Base-by-base conservation (phyloP, 53 echinoderm and acorn worm genomes). In the Apostichopus leukothele region DNA sequence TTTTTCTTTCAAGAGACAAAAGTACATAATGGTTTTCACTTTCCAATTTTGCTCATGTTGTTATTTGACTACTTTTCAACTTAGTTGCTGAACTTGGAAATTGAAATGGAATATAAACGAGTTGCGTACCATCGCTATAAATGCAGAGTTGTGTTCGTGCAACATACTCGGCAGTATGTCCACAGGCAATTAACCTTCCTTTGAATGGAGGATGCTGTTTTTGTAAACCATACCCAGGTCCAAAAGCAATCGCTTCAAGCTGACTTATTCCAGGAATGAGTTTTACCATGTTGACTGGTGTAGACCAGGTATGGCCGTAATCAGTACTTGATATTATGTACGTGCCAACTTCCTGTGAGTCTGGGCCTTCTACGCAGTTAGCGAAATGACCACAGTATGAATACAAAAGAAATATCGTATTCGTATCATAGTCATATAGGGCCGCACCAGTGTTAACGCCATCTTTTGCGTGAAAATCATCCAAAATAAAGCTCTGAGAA, bases 201-300 rank as follows among this genome's bases (percentile, higher is more conserved):
- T 93, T 93, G 84, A 91, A 83, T 13, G 93, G 93, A 4, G 55
- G 63, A 13, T 67, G 39, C 26, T 88, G 60, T 59, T 93, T 93
- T 73, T 93, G 93, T 57, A 93, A 78, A 10, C 93, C 93, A 51
- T 91, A 93, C 7, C 93, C 93, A 50, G 93, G 93, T 9, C 93
- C 93, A 60, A 88, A 91, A 0, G 86, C 66, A 20, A 89, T 14
- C 23, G 78, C 81, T 52, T 78, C 76, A 9, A 90, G 85, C 8
- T 76, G 75, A 0, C 22, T 21, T 39, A 90, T 9, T 0, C 55
- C 86, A 50, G 93, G 91, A 80, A 90, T 93, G 7, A 68, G 74
- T 14, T 88, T 73, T 14, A 53, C 84, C 8, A 93, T 23, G 51
- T 93, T 91, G 16, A 93, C 84, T 1, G 93, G 67, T 50, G 52